phyloP scores from a whole-genome alignment of 2,797 vertebrate species.

The Myotis myotis region DNA sequence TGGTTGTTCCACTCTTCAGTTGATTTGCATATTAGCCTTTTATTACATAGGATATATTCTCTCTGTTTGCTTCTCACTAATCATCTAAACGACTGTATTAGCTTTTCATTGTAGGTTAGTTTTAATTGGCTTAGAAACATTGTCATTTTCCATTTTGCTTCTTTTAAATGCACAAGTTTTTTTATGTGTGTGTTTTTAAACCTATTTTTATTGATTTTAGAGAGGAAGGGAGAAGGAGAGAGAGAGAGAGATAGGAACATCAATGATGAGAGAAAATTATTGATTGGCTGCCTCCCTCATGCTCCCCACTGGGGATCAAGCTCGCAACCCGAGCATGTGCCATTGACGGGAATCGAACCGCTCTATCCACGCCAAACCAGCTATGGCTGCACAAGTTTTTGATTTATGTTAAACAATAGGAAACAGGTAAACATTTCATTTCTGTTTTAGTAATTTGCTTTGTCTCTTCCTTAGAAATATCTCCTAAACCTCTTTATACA shows the following conservation, averaged over 20 bases:
- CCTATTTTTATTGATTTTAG: too few species aligned
- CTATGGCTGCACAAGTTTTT: background rate
- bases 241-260: too few species aligned
- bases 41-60: background rate
- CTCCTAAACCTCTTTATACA: background rate
- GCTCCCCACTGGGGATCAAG: too few species aligned
- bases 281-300: too few species aligned
- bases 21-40: too few species aligned
- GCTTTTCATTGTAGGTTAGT: background rate
- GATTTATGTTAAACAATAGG: background rate
- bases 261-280: too few species aligned
- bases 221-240: too few species aligned
- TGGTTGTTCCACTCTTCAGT: too few species aligned
- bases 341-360: too few species aligned
- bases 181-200: too few species aligned
- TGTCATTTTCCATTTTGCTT: background rate
- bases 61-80: background rate
- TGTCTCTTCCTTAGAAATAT: background rate
- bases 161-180: background rate
- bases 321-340: too few species aligned
- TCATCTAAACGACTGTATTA: background rate
- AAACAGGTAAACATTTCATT: background rate
- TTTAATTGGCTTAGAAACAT: background rate
- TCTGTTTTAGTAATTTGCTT: background rate
- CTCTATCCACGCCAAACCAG: too few species aligned